Evolutionary conservation across 2,888 invertebrate genomes (phyloP), one percentile per base, ranked within the genome.

Genomic region (Drosophila helvetica): DNA sequence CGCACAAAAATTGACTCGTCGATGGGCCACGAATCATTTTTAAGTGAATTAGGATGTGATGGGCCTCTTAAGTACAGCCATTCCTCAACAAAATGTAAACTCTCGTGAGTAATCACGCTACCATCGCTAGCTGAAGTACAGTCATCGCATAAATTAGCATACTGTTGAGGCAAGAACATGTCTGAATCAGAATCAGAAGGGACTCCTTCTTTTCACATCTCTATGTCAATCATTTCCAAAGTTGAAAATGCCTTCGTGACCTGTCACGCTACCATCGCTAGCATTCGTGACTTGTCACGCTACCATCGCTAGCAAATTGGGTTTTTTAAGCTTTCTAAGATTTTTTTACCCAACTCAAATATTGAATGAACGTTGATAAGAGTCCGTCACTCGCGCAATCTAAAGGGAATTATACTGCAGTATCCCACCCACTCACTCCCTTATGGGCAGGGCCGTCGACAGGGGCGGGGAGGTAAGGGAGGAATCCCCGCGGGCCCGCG

Each of bases 181-280:
- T 38, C 15, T 6, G 6, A 38, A 2, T 38, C 38, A 38, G 6
- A 38, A 2, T 38, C 38, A 15, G 15, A n/a, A 38, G 38, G 15
- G n/a, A 38, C 15, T 2, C 5, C 15, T 38, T n/a, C 7, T n/a
- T n/a, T 6, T 38, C 7, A 38, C 38, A 38, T n/a, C n/a, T 38
- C 38, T 15, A 38, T n/a, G n/a, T n/a, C 6, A 15, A 38, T 38
- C 15, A 7, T 38, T 38, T 7, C 6, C 15, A 7, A 4, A 30
- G 30, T 38, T 15, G 2, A n/a, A 68, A 68, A 30, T 66, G 57
- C 50, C 30, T 57, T 56, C 42, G 43, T 22, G 30, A 30, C 47
- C n/a, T 30, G 19, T 48, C 56, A 56, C 57, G 69, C 25, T 48
- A 15, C 58, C 69, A 57, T 50, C 66, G n/a, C 66, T 68, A 56